phyloP scores from a whole-genome alignment of 2,113 vertebrate species.

The Grallaria varia region DNA sequence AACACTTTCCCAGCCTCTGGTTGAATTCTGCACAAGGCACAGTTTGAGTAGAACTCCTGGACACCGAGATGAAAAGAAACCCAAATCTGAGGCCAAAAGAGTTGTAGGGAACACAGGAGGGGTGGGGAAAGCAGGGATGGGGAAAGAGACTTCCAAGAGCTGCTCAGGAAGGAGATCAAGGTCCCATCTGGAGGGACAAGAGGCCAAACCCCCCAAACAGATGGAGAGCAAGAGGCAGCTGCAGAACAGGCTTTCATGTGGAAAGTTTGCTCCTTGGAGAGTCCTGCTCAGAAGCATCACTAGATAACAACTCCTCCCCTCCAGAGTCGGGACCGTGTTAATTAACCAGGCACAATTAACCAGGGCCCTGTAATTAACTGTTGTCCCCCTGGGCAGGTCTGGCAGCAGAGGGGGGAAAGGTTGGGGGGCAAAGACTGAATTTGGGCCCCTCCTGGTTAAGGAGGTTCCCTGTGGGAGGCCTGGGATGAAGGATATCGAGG shows the following conservation, averaged over 20 bases:
- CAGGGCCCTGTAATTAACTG: background rate
- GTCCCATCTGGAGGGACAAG: conserved; percentile 71
- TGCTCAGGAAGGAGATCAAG: conserved; percentile 57
- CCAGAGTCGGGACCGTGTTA: background rate
- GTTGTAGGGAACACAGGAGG: background rate
- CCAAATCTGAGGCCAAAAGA: background rate
- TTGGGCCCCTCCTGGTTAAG: background rate
- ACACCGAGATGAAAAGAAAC: background rate
- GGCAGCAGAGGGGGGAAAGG: background rate
- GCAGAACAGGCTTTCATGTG: conserved; percentile 76
- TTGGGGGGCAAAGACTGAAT: background rate
- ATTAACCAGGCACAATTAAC: background rate
- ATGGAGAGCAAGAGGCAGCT: conserved; percentile 73
- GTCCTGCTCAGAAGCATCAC: conserved; percentile 63
- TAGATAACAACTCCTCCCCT: conserved; percentile 31
- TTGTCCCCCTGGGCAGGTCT: background rate
- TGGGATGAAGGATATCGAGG: background rate
- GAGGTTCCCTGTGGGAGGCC: background rate
- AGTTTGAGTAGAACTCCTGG: background rate
- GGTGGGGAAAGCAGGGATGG: background rate
- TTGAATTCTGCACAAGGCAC: background rate
- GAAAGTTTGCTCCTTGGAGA: conserved; percentile 72
- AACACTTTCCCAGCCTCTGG: background rate
- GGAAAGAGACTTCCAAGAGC: background rate
- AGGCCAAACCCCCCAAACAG: conserved; percentile 71